Evolutionary conservation across 2,888 invertebrate genomes (phyloP).

Genomic region (Macaria liturata): DNA sequence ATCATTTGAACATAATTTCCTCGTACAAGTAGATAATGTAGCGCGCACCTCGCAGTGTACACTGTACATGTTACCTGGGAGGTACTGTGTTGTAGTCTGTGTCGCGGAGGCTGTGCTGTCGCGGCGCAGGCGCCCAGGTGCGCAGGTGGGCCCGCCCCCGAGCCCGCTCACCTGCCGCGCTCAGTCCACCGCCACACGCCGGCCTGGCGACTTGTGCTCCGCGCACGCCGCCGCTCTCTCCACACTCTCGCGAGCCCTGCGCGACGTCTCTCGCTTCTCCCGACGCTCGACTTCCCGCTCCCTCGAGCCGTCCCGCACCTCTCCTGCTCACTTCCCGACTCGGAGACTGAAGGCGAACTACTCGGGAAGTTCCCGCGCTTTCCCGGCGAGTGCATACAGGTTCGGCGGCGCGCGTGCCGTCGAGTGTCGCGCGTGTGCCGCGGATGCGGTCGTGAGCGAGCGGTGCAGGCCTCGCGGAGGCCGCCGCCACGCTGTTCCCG

Average conservation of each 20-base stretch:
- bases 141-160: conserved; percentile 77
- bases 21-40: conserved; percentile 1
- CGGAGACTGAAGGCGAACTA: conserved; percentile 15
- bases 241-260: conserved; percentile 79
- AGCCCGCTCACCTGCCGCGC: conserved; percentile 75
- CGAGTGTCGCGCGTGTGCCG: conserved; percentile 72
- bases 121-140: conserved; percentile 71
- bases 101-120: conserved; percentile 62
- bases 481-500: conserved; percentile 83
- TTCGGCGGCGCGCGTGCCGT: conserved; percentile 66
- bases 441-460: conserved; percentile 79
- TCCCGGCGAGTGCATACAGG: conserved; percentile 39
- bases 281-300: conserved; percentile 75
- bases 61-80: no score
- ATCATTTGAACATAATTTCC: background rate
- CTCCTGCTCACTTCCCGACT: conserved; percentile 56
- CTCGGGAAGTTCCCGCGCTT: conserved; percentile 65
- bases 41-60: no score
- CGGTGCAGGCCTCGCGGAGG: conserved; percentile 79
- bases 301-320: conserved; percentile 60
- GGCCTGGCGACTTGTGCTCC: conserved; percentile 79
- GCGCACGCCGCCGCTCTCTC: conserved; percentile 80
- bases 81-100: conserved; percentile 38
- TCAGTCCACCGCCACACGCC: conserved; percentile 73
- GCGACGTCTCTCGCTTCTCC: conserved; percentile 78